phyloP scores from a whole-genome alignment of 2,113 vertebrate genomes.

The Sclerurus mexicanus region DNA sequence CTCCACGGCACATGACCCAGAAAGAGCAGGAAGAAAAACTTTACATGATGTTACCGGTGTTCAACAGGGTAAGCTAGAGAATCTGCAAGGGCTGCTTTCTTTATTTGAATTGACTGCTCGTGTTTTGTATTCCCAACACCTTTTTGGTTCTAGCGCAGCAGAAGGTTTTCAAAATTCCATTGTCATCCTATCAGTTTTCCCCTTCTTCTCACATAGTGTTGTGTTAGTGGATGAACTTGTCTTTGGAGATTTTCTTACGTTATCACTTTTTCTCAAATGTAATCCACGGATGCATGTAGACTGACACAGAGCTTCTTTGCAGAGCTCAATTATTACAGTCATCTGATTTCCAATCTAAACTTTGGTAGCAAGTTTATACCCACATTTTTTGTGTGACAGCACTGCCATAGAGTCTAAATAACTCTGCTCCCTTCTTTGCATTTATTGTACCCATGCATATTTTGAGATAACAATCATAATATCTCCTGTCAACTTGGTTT shows the following conservation, averaged over 20 bases:
- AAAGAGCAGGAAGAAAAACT: slow-evolving; percentile 99
- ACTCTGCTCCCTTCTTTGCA: not conserved
- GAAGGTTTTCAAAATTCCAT: not conserved
- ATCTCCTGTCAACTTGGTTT: not conserved
- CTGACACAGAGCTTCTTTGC: not conserved
- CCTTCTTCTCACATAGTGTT: not conserved
- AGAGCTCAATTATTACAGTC: not conserved
- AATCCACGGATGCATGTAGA: not conserved
- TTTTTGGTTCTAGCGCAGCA: not conserved
- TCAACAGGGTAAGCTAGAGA: slow-evolving; percentile 87
- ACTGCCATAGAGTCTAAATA: not conserved
- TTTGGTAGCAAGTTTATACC: not conserved
- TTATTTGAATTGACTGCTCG: not conserved
- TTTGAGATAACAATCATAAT: not conserved
- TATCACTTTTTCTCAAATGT: not conserved
- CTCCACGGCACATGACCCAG: slow-evolving; percentile 97
- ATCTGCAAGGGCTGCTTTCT: not conserved
- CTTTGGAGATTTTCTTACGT: not conserved
- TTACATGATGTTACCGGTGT: slow-evolving; percentile 99
- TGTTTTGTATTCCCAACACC: not conserved
- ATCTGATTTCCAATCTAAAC: not conserved
- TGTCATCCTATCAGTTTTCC: not conserved
- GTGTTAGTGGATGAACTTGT: not conserved
- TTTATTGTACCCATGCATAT: not conserved
- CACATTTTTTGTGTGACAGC: not conserved